phyloP scores from a whole-genome alignment of 2,888 invertebrate species.

The Mechanitis messenoides region DNA sequence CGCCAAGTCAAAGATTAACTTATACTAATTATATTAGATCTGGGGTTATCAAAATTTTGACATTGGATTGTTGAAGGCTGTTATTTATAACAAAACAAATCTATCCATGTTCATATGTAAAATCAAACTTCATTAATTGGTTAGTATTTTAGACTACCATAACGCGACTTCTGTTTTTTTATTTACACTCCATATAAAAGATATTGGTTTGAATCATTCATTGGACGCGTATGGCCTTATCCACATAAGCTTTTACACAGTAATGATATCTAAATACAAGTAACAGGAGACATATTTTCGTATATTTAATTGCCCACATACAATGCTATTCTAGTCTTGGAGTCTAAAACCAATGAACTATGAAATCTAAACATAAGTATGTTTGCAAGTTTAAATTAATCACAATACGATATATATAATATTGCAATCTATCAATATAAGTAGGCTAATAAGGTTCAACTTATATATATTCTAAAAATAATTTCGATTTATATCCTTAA shows the following conservation, averaged over 20 bases:
- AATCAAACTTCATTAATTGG: slow-evolving; percentile 17
- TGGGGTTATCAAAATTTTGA: slow-evolving; percentile 19
- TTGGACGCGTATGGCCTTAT: slow-evolving; percentile 13
- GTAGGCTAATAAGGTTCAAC: not conserved
- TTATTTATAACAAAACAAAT: slow-evolving; percentile 11
- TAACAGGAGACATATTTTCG: slow-evolving; percentile 74
- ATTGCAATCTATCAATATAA: not conserved
- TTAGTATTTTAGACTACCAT: slow-evolving; percentile 18
- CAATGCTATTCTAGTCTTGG: slow-evolving; percentile 27
- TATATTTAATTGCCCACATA: slow-evolving; percentile 71
- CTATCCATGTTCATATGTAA: slow-evolving; percentile 22
- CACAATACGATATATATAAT: not conserved
- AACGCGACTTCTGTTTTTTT: slow-evolving; percentile 5
- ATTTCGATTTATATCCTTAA: not conserved
- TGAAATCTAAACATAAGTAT: slow-evolving; percentile 13
- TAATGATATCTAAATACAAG: slow-evolving; percentile 24
- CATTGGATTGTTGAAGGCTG: slow-evolving; percentile 17
- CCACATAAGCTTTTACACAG: slow-evolving; percentile 14
- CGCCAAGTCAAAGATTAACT: slow-evolving; percentile 24
- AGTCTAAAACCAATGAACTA: slow-evolving; percentile 13
- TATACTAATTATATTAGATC: slow-evolving; percentile 17
- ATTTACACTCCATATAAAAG: too few relatives aligned
- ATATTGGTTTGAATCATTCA: not conserved
- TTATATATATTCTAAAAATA: slow-evolving; percentile 2
- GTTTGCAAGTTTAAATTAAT: not conserved